Evolutionary conservation across 2,888 invertebrate species (phyloP).

Genomic region (Hyposoter didymator): DNA sequence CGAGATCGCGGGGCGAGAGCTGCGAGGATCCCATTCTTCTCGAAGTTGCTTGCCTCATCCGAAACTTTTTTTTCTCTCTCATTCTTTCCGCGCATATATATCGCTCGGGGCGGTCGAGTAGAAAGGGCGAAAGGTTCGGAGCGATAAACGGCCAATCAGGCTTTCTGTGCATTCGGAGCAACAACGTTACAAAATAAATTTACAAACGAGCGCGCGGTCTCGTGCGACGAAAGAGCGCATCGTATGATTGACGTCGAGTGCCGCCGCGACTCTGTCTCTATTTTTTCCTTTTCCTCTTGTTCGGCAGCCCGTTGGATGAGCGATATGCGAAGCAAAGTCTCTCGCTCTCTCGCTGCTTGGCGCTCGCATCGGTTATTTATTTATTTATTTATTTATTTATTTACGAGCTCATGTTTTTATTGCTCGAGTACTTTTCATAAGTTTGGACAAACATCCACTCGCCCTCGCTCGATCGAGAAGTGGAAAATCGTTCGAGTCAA

Average conservation of each 20-base stretch:
- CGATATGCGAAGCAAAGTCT: not conserved
- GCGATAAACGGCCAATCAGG: conserved; percentile 20
- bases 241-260: conserved; percentile 65
- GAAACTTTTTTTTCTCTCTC: conserved; percentile 30
- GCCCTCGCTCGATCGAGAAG: no score
- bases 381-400: no score
- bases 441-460: conserved; percentile 4
- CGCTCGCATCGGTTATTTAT: not conserved
- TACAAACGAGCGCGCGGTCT: not conserved
- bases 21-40: conserved; percentile 61
- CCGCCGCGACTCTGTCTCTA: conserved; percentile 37
- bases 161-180: conserved; percentile 12
- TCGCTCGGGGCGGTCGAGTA: not conserved
- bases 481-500: no score
- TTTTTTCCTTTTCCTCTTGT: conserved; percentile 20
- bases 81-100: not conserved
- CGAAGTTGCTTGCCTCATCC: conserved; percentile 61
- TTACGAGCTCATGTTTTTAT: not conserved
- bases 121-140: conserved; percentile 21
- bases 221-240: conserved; percentile 45
- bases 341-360: not conserved
- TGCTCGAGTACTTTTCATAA: not conserved
- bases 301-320: not conserved
- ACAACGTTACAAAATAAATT: conserved; percentile 3
- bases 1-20: conserved; percentile 49